Base-by-base conservation (phyloP, 2,797 vertebrate genomes). In the Manis crassicaudata region DNA sequence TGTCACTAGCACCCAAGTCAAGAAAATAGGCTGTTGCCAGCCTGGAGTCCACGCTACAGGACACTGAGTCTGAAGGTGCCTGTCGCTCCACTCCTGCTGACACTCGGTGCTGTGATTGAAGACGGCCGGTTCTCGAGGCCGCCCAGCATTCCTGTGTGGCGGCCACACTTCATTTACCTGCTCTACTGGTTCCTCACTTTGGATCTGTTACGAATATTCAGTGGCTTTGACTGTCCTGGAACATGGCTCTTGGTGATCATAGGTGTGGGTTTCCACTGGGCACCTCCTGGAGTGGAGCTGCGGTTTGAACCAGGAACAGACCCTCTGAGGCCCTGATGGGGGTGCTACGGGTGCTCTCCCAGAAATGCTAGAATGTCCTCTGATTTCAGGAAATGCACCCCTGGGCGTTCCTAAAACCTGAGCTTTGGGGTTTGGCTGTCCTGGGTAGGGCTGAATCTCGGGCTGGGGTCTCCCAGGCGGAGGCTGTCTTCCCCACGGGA, bases 41-140 rank as follows among this genome's bases (percentile, higher is more conserved):
- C 25, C 32, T 46, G 46, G 2, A 46, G 46, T 46, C 46, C 46
- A 46, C 46, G 46, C 46, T 12, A 46, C 12, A 46, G 46, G 46
- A 46, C 46, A 46, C 46, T 46, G 12, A 46, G 10, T 46, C 46
- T 46, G 46, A 46, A 46, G 46, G 46, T 46, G 46, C 50, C 54
- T 6, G 52, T 14, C 20, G 23, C 5, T 2, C 20, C 5, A 2
- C 29, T 52, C 40, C 1, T 1, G 27, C 13, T 7, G 46, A 43
- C 29, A 6, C 32, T 8, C 0, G 13, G 52, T 1, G 43, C 3
- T 12, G 35, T 0, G 3, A 50, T 7, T 11, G 86, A 40, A 20
- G 40, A 17, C 0, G 2, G 60, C 4, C 27, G 56, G 0, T 37
- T 11, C 37, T 18, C 3, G 1, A 1, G 16, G 70, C 40, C 12